Evolutionary conservation across 2,797 vertebrate species (phyloP).

Genomic region (Acropternis orthonyx): DNA sequence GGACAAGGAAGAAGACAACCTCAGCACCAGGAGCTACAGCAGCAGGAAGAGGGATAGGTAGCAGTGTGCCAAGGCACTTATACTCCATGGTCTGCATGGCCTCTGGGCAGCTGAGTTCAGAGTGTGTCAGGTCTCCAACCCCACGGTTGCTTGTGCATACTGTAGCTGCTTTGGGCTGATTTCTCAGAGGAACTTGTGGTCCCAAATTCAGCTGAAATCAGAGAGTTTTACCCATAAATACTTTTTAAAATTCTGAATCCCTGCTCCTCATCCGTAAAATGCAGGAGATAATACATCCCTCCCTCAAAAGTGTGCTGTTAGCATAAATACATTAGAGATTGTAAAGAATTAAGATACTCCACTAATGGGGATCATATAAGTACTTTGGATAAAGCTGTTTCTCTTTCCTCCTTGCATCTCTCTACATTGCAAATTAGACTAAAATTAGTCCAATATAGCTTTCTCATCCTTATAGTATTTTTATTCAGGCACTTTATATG

Average conservation of each 20-base stretch:
- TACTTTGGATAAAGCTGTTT: neutral
- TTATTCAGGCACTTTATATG: constrained; percentile 48
- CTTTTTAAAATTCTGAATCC: neutral
- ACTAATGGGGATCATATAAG: neutral
- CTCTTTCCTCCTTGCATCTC: constrained; percentile 8
- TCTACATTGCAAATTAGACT: constrained; percentile 17
- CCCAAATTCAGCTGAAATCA: neutral
- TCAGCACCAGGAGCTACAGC: neutral
- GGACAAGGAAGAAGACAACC: neutral
- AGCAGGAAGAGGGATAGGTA: neutral
- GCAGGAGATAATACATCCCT: neutral
- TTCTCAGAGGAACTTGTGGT: neutral
- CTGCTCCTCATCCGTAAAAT: neutral
- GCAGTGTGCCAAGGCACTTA: neutral
- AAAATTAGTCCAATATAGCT: constrained; percentile 41
- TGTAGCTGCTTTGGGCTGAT: neutral
- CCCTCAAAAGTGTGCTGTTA: neutral
- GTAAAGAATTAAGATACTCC: constrained; percentile 12
- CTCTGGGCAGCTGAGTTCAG: neutral
- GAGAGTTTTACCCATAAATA: neutral
- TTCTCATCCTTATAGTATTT: constrained; percentile 9
- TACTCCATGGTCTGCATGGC: neutral
- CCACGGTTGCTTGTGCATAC: rapidly evolving
- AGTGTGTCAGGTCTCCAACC: neutral
- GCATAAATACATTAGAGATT: neutral